Evolutionary conservation across 2,113 vertebrate species (phyloP).

Genomic region (Polyodon spathula): DNA sequence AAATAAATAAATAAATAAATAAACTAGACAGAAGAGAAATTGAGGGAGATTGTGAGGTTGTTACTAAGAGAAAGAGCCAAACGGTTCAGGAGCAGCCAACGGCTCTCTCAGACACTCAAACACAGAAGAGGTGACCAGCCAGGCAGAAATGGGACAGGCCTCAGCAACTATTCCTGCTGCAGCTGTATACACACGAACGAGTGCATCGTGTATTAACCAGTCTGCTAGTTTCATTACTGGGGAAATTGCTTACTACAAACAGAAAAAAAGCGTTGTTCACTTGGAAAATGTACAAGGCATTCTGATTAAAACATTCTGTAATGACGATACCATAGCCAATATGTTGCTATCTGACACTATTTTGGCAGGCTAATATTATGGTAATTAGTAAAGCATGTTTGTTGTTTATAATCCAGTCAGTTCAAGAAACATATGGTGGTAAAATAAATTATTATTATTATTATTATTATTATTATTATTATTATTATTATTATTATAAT

Average conservation of each 20-base stretch:
- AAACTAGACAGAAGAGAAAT: conserved; percentile 57
- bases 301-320: too few relatives aligned
- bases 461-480: too few relatives aligned
- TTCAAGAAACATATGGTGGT: too few relatives aligned
- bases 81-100: conserved; percentile 82
- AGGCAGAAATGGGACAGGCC: conserved; percentile 77
- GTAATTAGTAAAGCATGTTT: too few relatives aligned
- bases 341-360: too few relatives aligned
- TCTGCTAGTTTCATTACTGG: conserved; percentile 6
- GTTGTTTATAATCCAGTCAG: too few relatives aligned
- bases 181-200: conserved; percentile 46
- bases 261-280: not conserved
- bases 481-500: too few relatives aligned
- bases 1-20: too few relatives aligned
- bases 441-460: too few relatives aligned
- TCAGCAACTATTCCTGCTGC: conserved; percentile 45
- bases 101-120: conserved; percentile 75
- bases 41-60: conserved; percentile 74
- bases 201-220: conserved; percentile 15
- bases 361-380: too few relatives aligned
- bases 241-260: not conserved
- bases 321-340: too few relatives aligned
- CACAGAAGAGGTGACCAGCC: conserved; percentile 72
- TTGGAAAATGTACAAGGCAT: too few relatives aligned
- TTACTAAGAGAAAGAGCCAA: conserved; percentile 86